Evolutionary conservation across 92 coral and sea anemone species (phyloP), one percentile per base, ranked within the genome.

Genomic region (Umimayanthus chanpuru): DNA sequence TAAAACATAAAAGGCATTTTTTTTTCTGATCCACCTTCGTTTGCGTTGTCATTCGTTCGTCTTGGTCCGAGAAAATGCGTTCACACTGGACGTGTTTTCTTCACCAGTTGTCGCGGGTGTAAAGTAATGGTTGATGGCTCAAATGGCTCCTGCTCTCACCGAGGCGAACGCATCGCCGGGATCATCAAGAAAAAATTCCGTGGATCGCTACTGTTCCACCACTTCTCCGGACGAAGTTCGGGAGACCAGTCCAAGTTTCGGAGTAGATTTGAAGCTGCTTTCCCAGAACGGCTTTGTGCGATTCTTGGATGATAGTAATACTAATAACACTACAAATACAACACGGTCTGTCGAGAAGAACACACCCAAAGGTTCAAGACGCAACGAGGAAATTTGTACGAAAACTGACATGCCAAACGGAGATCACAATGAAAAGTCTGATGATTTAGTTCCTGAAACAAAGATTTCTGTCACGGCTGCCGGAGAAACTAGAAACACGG

Each of bases 71-170:
- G 96, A 96, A 93, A 95, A 95, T 95, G 98, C 98, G 95, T 95
- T 95, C 94, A 82, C 82, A 79, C 93, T 86, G 98, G 94, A 92
- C 98, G 93, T 92, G 92, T 93, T 95, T 92, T 94, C 96, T 79
- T 89, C 98, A 92, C 94, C 89, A 79, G 89, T 94, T 93, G 93
- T 95, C 98, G 96, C 93, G 92, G 96, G 94, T 92, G 93, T 93
- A 94, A 91, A 94, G 94, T 95, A 91, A 94, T 97, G 97, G 99
- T 97, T 94, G 96, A 97, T 97, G 99, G 99, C 99, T 95, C 99
- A 97, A 95, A 97, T 97, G 99, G 99, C 99, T 97, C 99, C 99
- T 93, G 99, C 99, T 93, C 97, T 97, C 90, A 96, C 98, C 98
- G 99, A 97, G 95, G 98, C 99, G 92, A 96, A 93, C 96, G 98